Evolutionary conservation across 2,888 invertebrate genomes (phyloP).

Genomic region (Anodontia alba): DNA sequence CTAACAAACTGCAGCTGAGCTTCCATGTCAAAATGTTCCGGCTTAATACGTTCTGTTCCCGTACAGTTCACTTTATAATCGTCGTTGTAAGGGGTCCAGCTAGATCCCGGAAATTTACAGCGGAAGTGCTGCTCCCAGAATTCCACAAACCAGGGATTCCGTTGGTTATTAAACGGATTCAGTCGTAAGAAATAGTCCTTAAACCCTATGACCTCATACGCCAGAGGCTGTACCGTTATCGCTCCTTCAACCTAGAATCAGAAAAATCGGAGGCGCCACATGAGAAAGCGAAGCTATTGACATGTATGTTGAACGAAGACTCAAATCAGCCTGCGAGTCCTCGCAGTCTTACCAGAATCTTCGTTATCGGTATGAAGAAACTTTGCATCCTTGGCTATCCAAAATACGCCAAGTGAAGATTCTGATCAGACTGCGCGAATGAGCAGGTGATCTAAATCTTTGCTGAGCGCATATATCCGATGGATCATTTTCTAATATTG

Average conservation of each 20-base stretch:
- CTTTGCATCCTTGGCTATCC: too few relatives aligned
- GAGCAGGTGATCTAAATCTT: too few relatives aligned
- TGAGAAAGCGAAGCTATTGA: neutral
- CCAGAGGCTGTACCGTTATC: constrained; percentile 96
- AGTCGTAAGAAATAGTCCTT: constrained; percentile 81
- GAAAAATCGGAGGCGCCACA: too few relatives aligned
- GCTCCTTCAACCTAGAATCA: constrained; percentile 92
- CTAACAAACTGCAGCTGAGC: constrained; percentile 98
- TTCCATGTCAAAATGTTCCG: constrained; percentile 90
- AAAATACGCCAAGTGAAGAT: too few relatives aligned
- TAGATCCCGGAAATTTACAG: constrained; percentile 89
- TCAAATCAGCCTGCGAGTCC: too few relatives aligned
- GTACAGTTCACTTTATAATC: constrained; percentile 88
- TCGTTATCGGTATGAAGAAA: too few relatives aligned
- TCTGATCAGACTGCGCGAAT: too few relatives aligned
- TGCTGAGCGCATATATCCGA: neutral
- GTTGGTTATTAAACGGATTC: constrained; percentile 77
- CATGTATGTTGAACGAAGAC: too few relatives aligned
- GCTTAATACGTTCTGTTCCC: constrained; percentile 90
- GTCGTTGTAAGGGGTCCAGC: constrained; percentile 84
- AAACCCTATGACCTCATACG: constrained; percentile 90
- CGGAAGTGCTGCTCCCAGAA: constrained; percentile 93
- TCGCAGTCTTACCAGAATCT: too few relatives aligned
- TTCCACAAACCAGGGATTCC: constrained; percentile 84
- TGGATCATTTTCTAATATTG: too few relatives aligned